These are phyloP conservation scores for Ganaspis brasiliensis DNA, from an alignment of 2,888 invertebrate species.

Conservation along the genomic window DNA sequence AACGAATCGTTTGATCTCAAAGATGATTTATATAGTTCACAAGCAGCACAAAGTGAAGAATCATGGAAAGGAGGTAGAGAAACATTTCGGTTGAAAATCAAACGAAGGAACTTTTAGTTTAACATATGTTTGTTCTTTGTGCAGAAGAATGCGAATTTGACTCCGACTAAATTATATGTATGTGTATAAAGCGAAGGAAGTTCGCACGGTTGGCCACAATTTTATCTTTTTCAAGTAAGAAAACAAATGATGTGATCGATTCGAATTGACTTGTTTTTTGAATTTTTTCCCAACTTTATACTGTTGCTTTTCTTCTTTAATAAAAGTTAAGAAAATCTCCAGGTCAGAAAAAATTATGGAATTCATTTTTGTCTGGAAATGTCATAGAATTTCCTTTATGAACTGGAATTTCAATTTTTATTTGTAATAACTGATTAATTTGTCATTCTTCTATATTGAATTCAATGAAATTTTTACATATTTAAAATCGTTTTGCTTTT, in stretches of 20 bases:
- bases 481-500: too few relatives aligned
- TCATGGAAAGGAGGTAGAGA: background rate
- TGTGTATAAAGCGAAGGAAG: background rate
- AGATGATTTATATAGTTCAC: background rate
- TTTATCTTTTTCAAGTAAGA: background rate
- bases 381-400: too few relatives aligned
- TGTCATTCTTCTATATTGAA: too few relatives aligned
- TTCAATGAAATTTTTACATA: too few relatives aligned
- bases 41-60: background rate
- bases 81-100: background rate
- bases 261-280: background rate
- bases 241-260: background rate
- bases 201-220: constrained; percentile 1
- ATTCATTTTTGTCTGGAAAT: too few relatives aligned
- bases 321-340: too few relatives aligned
- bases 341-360: too few relatives aligned
- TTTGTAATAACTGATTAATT: too few relatives aligned
- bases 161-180: background rate
- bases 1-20: constrained; percentile 10
- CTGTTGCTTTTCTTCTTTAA: too few relatives aligned
- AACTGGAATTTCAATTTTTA: too few relatives aligned
- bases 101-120: constrained; percentile 10
- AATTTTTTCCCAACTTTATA: background rate
- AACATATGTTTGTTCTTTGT: constrained; percentile 11
- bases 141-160: background rate